Evolutionary conservation across 2,888 invertebrate genomes (phyloP).

Genomic region (Bimastos eiseni): DNA sequence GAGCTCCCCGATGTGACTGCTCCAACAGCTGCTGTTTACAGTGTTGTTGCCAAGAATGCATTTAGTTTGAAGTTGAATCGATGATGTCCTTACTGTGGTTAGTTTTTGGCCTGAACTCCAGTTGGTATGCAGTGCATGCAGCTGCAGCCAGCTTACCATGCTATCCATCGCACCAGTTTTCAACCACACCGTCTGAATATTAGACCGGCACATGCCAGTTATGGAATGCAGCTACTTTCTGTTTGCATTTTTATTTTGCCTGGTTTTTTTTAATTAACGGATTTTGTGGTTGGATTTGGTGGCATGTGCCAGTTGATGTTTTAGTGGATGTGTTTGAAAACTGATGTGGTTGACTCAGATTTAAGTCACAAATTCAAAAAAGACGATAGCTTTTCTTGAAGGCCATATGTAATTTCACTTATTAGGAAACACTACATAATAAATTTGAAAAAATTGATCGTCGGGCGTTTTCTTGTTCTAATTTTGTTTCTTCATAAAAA

Average conservation of each 20-base stretch:
- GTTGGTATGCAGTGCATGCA: slow-evolving; percentile 13
- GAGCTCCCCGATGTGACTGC: slow-evolving; percentile 7
- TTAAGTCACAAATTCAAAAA: not conserved
- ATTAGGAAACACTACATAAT: not conserved
- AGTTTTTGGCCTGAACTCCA: not conserved
- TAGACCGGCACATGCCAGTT: not conserved
- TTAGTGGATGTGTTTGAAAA: not conserved
- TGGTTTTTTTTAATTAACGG: not conserved
- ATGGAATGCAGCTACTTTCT: slow-evolving; percentile 5
- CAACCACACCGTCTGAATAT: not conserved
- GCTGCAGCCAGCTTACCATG: not conserved
- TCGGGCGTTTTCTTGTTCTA: not conserved
- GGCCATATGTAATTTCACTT: slow-evolving; percentile 13
- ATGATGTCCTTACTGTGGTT: not conserved
- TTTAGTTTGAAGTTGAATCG: slow-evolving; percentile 20
- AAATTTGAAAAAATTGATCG: not conserved
- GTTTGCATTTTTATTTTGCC: not conserved
- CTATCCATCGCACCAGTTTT: not conserved
- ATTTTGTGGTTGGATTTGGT: slow-evolving; percentile 4
- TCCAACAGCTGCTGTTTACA: not conserved
- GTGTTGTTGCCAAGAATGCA: not conserved
- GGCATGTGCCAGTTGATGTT: slow-evolving; percentile 1
- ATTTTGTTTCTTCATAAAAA: not conserved
- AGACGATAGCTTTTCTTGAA: not conserved
- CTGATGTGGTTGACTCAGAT: not conserved